phyloP scores from a whole-genome alignment of 2,888 invertebrate species.

The Coelogynopora nodosa region DNA sequence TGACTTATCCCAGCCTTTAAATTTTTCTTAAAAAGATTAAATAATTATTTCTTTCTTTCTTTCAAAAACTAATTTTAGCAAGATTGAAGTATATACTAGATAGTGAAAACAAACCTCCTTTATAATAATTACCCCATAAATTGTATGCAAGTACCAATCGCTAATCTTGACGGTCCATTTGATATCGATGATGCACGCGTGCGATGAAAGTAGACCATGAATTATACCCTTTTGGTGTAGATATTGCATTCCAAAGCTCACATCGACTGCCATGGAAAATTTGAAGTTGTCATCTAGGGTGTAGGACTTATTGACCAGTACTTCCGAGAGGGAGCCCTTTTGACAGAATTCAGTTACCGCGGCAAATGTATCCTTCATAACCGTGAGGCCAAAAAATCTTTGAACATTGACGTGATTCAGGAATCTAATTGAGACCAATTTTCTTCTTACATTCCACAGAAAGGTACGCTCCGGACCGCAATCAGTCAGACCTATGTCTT shows the following conservation, averaged over 20 bases:
- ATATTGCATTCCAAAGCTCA: neutral
- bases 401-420: slow-evolving; percentile 52
- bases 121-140: too few species aligned
- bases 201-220: too few species aligned
- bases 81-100: too few species aligned
- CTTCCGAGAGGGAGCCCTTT: slow-evolving; percentile 53
- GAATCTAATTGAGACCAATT: neutral
- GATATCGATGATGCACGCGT: too few species aligned
- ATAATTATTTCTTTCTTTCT: too few species aligned
- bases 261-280: slow-evolving; percentile 52
- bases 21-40: too few species aligned
- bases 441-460: neutral
- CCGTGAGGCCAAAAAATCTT: slow-evolving; percentile 54
- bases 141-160: too few species aligned
- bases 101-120: too few species aligned
- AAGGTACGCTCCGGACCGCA: neutral
- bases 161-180: too few species aligned
- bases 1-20: too few species aligned
- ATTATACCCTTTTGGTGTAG: slow-evolving; percentile 49
- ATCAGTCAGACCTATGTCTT: too few species aligned
- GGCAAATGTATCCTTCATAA: slow-evolving; percentile 49
- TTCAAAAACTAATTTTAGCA: too few species aligned
- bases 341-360: slow-evolving; percentile 53
- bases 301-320: slow-evolving; percentile 54
- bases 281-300: slow-evolving; percentile 53